Conservation (phyloP, 2,797 vertebrate species). For the Yasuhikotakia modesta region DNA sequence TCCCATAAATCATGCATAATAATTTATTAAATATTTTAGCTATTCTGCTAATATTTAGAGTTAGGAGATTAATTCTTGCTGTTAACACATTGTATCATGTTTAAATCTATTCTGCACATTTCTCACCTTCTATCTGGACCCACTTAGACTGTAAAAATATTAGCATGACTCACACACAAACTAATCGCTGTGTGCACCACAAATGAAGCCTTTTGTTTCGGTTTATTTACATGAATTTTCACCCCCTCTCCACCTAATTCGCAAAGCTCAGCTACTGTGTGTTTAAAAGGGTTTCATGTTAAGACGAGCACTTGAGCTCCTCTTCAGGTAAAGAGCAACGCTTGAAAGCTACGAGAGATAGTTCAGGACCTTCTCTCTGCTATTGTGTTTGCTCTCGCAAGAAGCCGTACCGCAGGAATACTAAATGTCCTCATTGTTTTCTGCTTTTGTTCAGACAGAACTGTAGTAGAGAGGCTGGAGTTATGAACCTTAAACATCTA, state of each 20-base stretch:
- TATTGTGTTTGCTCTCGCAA: slow-evolving; percentile 55
- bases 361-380: slow-evolving; percentile 41
- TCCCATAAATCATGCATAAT: neutral
- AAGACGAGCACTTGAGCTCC: slow-evolving; percentile 57
- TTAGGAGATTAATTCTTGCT: neutral
- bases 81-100: neutral
- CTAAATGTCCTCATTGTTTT: slow-evolving; percentile 60
- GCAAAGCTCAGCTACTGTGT: slow-evolving; percentile 40
- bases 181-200: slow-evolving; percentile 46
- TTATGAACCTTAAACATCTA: slow-evolving; percentile 46
- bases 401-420: slow-evolving; percentile 48
- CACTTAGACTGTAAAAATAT: slow-evolving; percentile 32
- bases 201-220: slow-evolving; percentile 35
- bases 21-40: neutral
- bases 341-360: slow-evolving; percentile 42
- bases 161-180: slow-evolving; percentile 32
- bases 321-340: slow-evolving; percentile 55
- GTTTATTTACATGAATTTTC: slow-evolving; percentile 28
- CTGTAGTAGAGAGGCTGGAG: slow-evolving; percentile 15
- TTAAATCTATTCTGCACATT: neutral
- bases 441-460: slow-evolving; percentile 49
- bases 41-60: neutral
- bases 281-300: slow-evolving; percentile 50
- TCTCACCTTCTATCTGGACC: neutral
- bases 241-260: slow-evolving; percentile 27